phyloP scores from a whole-genome alignment of 1,140 invertebrate genomes.

The Cyrtorhinus lividipennis region DNA sequence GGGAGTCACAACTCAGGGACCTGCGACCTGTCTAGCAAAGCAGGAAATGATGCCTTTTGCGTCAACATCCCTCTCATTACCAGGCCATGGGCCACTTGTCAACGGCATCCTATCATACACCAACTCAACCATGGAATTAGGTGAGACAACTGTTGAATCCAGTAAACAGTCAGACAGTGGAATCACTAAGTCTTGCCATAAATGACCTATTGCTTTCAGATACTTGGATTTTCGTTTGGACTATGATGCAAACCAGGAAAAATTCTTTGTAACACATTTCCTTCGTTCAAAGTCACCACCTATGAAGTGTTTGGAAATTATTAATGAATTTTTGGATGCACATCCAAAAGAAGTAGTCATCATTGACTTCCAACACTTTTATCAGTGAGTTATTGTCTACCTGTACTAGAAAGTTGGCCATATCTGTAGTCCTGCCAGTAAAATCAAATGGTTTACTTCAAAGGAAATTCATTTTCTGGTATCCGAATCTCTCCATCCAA shows the following conservation, averaged over 20 bases:
- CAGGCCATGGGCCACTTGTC: neutral
- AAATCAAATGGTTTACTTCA: too few species aligned
- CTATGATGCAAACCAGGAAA: neutral
- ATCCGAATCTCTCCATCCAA: too few species aligned
- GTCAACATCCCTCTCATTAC: neutral
- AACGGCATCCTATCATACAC: neutral
- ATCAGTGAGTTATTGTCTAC: conserved; percentile 1
- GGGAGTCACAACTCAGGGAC: neutral
- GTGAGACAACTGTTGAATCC: too few species aligned
- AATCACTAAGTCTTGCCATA: too few species aligned
- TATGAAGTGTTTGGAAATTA: neutral
- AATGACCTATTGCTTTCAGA: too few species aligned
- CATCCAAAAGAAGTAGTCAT: neutral
- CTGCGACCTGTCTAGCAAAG: neutral
- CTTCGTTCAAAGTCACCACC: neutral
- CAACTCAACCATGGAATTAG: neutral
- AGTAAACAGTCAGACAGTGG: too few species aligned
- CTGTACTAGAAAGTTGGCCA: too few species aligned
- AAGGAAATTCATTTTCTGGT: too few species aligned
- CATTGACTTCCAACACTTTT: neutral
- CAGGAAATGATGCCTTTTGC: neutral
- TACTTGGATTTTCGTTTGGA: neutral
- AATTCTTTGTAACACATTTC: neutral
- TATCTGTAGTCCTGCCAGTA: too few species aligned
- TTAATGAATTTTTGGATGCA: neutral